phyloP scores from a whole-genome alignment of 2,888 invertebrate species.

The Pseudolycoriella hygida region DNA sequence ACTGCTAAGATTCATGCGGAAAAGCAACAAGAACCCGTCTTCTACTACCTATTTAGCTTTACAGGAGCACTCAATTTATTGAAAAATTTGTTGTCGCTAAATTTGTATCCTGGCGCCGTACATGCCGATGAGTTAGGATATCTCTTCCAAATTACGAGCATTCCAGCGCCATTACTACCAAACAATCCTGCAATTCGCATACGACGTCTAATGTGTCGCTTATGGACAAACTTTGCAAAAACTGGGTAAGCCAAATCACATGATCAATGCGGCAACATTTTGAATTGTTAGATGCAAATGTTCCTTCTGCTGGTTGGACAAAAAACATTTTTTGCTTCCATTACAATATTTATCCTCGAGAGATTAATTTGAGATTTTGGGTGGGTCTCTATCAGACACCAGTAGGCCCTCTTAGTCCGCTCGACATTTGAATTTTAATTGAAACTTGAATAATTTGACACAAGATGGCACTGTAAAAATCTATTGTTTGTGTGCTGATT shows the following conservation, averaged over 20 bases:
- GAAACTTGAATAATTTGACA: too few species aligned
- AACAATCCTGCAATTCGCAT: slow-evolving; percentile 28
- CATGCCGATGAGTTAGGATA: slow-evolving; percentile 29
- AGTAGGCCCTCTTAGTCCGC: too few species aligned
- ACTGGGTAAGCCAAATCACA: slow-evolving; percentile 29
- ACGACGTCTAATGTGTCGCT: slow-evolving; percentile 26
- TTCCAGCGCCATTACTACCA: slow-evolving; percentile 15
- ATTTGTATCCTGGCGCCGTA: slow-evolving; percentile 17
- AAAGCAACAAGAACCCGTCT: slow-evolving; percentile 6
- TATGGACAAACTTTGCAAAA: slow-evolving; percentile 37
- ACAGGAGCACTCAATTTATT: slow-evolving; percentile 9
- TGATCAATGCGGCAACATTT: slow-evolving; percentile 4
- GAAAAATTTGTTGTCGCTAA: slow-evolving; percentile 7
- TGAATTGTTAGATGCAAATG: slow-evolving; percentile 2
- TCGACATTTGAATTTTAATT: too few species aligned
- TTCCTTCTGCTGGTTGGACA: too few species aligned
- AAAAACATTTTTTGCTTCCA: too few species aligned
- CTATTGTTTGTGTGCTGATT: too few species aligned
- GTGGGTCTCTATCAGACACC: too few species aligned
- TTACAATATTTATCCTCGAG: too few species aligned
- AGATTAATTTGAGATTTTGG: too few species aligned
- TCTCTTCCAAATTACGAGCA: slow-evolving; percentile 23
- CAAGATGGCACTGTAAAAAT: too few species aligned
- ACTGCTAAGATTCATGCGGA: slow-evolving; percentile 7
- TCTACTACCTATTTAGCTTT: slow-evolving; percentile 9